Conservation (phyloP, 2,113 vertebrate genomes). For the Menidia beryllina region DNA sequence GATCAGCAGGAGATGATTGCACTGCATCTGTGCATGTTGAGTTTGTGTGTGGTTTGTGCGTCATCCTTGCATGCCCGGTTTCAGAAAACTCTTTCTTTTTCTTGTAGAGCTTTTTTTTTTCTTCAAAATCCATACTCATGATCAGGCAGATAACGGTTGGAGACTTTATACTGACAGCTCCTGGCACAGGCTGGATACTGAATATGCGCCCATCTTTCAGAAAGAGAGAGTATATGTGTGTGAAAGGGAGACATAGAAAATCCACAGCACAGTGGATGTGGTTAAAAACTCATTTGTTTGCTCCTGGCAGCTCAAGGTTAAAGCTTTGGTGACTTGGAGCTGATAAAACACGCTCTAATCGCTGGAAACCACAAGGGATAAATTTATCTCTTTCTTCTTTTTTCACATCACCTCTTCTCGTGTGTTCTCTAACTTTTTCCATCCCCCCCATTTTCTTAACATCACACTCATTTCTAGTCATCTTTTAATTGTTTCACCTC, state of each 20-base stretch:
- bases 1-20: slow-evolving; percentile 45
- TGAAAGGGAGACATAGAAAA: slow-evolving; percentile 34
- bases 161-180: background rate
- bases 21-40: slow-evolving; percentile 20
- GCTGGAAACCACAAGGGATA: slow-evolving; percentile 64
- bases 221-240: slow-evolving; percentile 3
- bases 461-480: slow-evolving; percentile 29
- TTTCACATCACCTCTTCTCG: slow-evolving; percentile 33
- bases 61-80: background rate
- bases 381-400: slow-evolving; percentile 39
- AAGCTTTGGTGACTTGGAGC: slow-evolving; percentile 62
- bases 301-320: slow-evolving; percentile 78
- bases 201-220: slow-evolving; percentile 34
- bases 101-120: slow-evolving; percentile 17
- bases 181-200: slow-evolving; percentile 9
- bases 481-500: background rate
- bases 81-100: slow-evolving; percentile 28
- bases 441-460: slow-evolving; percentile 13
- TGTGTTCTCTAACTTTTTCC: slow-evolving; percentile 21
- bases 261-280: slow-evolving; percentile 37
- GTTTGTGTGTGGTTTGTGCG: slow-evolving; percentile 3
- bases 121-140: background rate
- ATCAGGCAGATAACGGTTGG: slow-evolving; percentile 18
- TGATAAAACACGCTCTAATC: slow-evolving; percentile 78
- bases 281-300: slow-evolving; percentile 79